Evolutionary conservation across 30 jellyfish, hydroid and myxozoan genomes (phyloP).

Genomic region (Pelagia noctiluca): DNA sequence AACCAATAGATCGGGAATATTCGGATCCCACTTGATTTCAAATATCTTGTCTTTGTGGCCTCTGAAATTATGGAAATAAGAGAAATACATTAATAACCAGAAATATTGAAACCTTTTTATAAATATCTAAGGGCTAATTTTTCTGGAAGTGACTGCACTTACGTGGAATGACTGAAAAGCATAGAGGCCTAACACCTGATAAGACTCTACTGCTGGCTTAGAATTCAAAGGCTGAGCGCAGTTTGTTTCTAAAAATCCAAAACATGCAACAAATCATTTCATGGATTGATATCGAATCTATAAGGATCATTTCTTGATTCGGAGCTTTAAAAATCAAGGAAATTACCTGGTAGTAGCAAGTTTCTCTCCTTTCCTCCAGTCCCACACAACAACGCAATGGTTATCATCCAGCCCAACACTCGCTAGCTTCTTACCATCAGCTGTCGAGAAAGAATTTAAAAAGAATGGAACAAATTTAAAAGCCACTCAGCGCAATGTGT

Average conservation of each 20-base stretch:
- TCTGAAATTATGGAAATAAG: constrained; percentile 23
- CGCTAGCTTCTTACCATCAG: constrained; percentile 93
- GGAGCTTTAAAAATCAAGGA: too few species aligned
- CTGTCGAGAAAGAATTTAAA: too few species aligned
- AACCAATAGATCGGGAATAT: constrained; percentile 69
- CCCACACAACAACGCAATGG: constrained; percentile 93
- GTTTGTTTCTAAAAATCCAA: too few species aligned
- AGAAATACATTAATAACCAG: neutral
- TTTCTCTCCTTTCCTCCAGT: constrained; percentile 96
- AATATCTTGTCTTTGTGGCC: constrained; percentile 98
- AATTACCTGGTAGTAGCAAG: constrained; percentile 92
- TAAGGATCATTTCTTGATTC: too few species aligned
- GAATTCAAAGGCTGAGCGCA: too few species aligned
- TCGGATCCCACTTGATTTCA: constrained; percentile 92
- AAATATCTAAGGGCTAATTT: too few species aligned
- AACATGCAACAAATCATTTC: too few species aligned
- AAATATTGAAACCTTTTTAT: neutral
- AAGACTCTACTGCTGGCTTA: too few species aligned
- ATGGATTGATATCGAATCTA: too few species aligned
- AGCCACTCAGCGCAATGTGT: neutral
- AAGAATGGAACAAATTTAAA: too few species aligned
- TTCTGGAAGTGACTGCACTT: neutral
- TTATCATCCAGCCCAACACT: constrained; percentile 94
- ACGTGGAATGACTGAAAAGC: neutral
- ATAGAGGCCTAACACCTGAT: neutral